Conservation (phyloP, 2,888 invertebrate species). For the Zhuqinia jingwanae region DNA sequence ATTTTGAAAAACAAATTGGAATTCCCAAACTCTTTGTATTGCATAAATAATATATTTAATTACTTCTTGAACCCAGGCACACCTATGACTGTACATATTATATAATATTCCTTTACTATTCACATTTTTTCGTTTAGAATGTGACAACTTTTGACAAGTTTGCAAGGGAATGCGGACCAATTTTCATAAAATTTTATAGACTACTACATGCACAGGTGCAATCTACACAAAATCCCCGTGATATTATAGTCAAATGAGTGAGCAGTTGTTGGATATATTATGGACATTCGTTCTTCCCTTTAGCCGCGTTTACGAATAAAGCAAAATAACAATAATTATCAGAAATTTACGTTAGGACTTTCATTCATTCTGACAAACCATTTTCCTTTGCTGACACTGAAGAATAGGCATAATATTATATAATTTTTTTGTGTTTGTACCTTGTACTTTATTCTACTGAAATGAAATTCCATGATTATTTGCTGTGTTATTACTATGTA, state of each 20-base stretch:
- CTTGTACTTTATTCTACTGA: not conserved
- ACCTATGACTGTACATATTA: no score
- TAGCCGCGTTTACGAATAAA: not conserved
- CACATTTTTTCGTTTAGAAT: conserved; percentile 9
- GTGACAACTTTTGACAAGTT: not conserved
- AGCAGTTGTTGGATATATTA: conserved; percentile 12
- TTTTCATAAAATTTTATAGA: conserved; percentile 60
- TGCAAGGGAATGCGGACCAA: conserved; percentile 50
- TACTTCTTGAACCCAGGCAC: no score
- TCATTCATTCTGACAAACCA: not conserved
- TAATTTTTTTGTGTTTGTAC: no score
- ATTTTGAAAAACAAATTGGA: not conserved
- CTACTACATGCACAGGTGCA: no score
- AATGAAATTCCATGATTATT: not conserved
- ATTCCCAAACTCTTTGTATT: no score
- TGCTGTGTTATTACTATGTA: not conserved
- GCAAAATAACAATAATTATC: not conserved
- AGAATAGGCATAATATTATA: no score
- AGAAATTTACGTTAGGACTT: conserved; percentile 16
- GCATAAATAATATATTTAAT: no score
- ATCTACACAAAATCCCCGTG: no score
- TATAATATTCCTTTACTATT: no score
- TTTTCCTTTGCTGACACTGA: no score
- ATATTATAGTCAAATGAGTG: not conserved
- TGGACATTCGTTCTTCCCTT: not conserved